Evolutionary conservation across 1,140 invertebrate species (phyloP), one percentile per base, ranked within the genome.

Genomic region (Hypsibius dujardini): DNA sequence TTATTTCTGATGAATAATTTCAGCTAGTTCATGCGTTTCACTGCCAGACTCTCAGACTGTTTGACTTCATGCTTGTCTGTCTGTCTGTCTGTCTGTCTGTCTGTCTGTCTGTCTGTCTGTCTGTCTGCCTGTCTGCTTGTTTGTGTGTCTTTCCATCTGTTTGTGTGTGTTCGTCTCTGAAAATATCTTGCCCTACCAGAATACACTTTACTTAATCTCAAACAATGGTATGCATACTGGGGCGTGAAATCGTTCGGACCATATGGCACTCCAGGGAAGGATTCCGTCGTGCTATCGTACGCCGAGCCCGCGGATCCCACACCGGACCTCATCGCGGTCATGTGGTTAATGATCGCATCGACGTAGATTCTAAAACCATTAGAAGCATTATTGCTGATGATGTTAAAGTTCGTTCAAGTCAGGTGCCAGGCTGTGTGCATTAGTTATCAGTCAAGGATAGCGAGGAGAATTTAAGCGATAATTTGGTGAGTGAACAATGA

Each of bases 291-390:
- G 47, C 77, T 77, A 71, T 82, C 78, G 72, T 75, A 77, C 3
- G 75, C 75, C 7, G 73, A 74, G 56, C 81, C 80, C 12, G 74
- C 78, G 1, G 78, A 79, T 3, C 79, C 76, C 1, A 73, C 71
- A 28, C 81, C 79, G 2, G 28, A 28, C 28, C 73, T 73, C 45
- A 76, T 77, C 12, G 77, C 80, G 1, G 78, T 77, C 81, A 82
- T 82, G 74, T 82, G 81, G 74, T 82, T 82, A 59, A 82, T 75
- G 1, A 82, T 78, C 1, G 75, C 75, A 73, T 82, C 81, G 0
- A 81, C 81, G 71, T 78, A 80, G 45, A 82, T 78, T 74, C 81
- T 81, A 72, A 78, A 28, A 28, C 28, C 28, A 28, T 28, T 28
- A 28, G 28, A 28, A 28, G 28, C 28, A 28, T 28, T 28, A 28